Conservation (phyloP, 30 jellyfish, hydroid and myxozoan genomes). For the Cassiopea andromeda region DNA sequence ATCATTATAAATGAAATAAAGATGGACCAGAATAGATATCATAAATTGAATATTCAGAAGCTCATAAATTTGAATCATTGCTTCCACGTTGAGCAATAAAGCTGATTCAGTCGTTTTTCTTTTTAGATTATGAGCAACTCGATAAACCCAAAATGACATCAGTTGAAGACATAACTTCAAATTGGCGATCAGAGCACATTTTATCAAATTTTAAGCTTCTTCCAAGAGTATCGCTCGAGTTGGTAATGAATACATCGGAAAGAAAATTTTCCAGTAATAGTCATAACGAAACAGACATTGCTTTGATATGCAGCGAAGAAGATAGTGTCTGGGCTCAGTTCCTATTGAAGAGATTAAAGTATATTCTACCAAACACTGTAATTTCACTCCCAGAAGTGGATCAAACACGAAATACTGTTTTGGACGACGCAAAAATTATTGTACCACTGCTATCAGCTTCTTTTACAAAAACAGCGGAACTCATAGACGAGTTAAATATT, state of each 20-base stretch:
- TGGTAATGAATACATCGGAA: neutral
- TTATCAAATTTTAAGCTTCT: neutral
- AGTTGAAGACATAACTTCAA: constrained; percentile 58
- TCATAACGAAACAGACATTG: constrained; percentile 32
- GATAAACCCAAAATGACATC: constrained; percentile 31
- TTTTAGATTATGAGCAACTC: constrained; percentile 20
- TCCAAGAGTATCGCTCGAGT: constrained; percentile 22
- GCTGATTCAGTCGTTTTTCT: neutral
- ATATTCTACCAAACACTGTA: constrained; percentile 38
- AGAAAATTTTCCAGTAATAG: neutral
- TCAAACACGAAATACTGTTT: constrained; percentile 50
- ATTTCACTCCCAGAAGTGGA: constrained; percentile 57
- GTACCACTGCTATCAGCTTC: constrained; percentile 74
- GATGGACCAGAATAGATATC: too few species aligned
- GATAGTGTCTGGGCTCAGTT: constrained; percentile 24
- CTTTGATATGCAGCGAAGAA: constrained; percentile 50
- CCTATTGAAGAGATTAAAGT: constrained; percentile 16
- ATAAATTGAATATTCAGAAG: too few species aligned
- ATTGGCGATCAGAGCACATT: constrained; percentile 66
- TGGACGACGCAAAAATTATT: constrained; percentile 66
- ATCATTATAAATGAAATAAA: too few species aligned
- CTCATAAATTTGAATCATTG: too few species aligned
- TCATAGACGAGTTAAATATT: constrained; percentile 75
- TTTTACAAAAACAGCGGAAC: constrained; percentile 48
- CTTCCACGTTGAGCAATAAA: too few species aligned